Evolutionary conservation across 2,888 invertebrate species (phyloP).

Genomic region (Cotesia congregata): DNA sequence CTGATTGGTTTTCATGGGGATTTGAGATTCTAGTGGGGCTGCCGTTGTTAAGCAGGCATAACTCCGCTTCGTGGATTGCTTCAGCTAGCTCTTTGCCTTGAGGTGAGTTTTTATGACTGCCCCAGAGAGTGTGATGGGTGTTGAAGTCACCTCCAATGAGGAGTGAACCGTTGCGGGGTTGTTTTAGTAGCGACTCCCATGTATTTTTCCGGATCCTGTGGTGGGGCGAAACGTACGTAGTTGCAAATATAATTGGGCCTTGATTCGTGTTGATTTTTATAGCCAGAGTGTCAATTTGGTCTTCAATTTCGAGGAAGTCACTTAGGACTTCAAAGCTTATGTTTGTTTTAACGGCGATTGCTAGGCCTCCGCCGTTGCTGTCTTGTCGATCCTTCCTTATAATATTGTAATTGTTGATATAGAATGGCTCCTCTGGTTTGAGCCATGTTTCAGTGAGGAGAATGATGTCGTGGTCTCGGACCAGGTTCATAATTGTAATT

Average conservation of each 20-base stretch:
- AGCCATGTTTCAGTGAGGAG: not conserved
- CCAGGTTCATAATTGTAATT: not conserved
- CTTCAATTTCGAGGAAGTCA: not conserved
- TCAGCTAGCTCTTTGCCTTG: not conserved
- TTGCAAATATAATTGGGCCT: not conserved
- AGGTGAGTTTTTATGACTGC: not conserved
- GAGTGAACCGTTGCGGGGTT: not conserved
- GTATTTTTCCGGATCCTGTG: too few relatives aligned
- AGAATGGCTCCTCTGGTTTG: not conserved
- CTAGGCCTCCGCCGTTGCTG: not conserved
- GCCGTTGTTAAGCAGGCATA: slow-evolving; percentile 15
- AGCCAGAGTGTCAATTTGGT: not conserved
- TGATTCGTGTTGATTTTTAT: not conserved
- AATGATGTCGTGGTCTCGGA: not conserved
- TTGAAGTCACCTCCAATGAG: slow-evolving; percentile 30
- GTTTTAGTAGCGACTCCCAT: not conserved
- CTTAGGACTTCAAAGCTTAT: not conserved
- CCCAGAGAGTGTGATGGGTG: slow-evolving; percentile 34
- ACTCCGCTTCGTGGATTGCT: not conserved
- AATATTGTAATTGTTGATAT: not conserved
- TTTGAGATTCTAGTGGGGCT: not conserved
- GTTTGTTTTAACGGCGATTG: not conserved
- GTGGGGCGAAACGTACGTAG: not conserved
- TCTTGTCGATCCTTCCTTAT: not conserved
- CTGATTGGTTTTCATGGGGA: not conserved